These are phyloP conservation scores for Ctena decussata DNA, from an alignment of 2,888 invertebrate species.

Conservation along the genomic window DNA sequence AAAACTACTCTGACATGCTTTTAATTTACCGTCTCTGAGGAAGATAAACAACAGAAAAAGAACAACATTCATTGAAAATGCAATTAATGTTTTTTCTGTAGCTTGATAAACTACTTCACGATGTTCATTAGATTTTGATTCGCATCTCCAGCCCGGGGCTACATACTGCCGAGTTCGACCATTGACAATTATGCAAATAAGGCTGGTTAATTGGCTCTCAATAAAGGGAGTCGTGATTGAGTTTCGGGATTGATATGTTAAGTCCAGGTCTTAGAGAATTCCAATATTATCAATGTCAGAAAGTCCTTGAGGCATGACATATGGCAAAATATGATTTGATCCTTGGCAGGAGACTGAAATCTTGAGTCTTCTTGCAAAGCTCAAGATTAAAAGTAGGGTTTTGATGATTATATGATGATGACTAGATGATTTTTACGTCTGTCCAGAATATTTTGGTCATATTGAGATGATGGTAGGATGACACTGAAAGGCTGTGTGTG, in stretches of 20 bases:
- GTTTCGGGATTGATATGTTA: conserved; percentile 5
- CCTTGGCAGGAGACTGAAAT: neutral
- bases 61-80: neutral
- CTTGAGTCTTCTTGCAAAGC: too few relatives aligned
- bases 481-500: too few relatives aligned
- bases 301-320: neutral
- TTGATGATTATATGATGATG: too few relatives aligned
- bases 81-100: conserved; percentile 6
- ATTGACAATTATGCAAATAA: conserved; percentile 11
- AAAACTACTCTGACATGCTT: neutral
- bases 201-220: neutral
- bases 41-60: conserved; percentile 14
- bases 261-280: neutral
- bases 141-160: neutral
- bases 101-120: neutral
- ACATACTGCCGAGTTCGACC: neutral
- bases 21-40: neutral
- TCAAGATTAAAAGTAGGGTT: too few relatives aligned
- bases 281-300: neutral
- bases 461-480: too few relatives aligned
- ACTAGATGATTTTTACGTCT: too few relatives aligned
- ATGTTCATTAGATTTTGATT: conserved; percentile 12
- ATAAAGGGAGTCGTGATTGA: conserved; percentile 10
- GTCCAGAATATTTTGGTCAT: too few relatives aligned
- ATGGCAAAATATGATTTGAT: neutral